Percentiles rank a stretch among this genome's conserved stretches.
phyloP scores from a whole-genome alignment of 1,140 invertebrate species.

The Hydropsyche tenuis region DNA sequence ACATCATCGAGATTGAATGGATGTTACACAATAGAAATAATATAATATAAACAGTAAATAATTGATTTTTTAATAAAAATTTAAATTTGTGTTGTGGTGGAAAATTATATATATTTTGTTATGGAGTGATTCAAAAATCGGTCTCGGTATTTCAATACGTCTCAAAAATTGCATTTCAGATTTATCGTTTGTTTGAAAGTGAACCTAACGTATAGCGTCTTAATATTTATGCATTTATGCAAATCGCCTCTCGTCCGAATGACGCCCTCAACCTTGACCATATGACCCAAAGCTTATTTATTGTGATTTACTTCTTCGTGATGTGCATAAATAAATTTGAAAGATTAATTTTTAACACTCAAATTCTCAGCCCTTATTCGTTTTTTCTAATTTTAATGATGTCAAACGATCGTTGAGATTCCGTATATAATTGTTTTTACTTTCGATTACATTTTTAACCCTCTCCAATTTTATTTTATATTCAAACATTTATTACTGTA shows the following conservation, averaged over 20 bases:
- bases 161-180: conserved; percentile 39
- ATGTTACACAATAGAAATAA: too few relatives aligned
- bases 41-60: too few relatives aligned
- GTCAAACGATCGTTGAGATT: too few relatives aligned
- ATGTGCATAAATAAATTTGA: neutral
- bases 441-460: too few relatives aligned
- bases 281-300: conserved; percentile 34
- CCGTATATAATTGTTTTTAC: too few relatives aligned
- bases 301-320: conserved; percentile 13
- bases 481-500: neutral
- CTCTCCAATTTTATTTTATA: neutral
- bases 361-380: too few relatives aligned
- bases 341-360: too few relatives aligned
- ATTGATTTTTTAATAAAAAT: too few relatives aligned
- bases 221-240: conserved; percentile 47
- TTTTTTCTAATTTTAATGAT: too few relatives aligned
- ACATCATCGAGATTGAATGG: conserved; percentile 19
- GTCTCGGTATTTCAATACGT: conserved; percentile 40
- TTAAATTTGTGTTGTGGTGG: too few relatives aligned
- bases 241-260: conserved; percentile 39
- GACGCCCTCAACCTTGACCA: conserved; percentile 43
- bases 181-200: conserved; percentile 48
- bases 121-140: too few relatives aligned
- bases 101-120: too few relatives aligned
- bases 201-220: conserved; percentile 30